Evolutionary conservation across 2,888 invertebrate genomes (phyloP).

Genomic region (Bombyx huttoni): DNA sequence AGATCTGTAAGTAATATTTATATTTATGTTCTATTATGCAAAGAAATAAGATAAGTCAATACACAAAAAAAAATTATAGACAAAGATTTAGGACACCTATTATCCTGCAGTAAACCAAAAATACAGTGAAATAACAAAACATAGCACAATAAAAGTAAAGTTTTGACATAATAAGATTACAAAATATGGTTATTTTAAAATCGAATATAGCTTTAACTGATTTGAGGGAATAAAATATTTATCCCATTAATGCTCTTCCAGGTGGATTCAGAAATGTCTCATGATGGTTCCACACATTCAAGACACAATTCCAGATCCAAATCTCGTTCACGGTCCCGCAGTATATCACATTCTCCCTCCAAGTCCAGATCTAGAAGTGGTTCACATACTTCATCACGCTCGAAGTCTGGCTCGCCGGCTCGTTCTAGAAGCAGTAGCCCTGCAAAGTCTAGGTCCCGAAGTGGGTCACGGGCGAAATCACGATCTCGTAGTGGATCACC

Average conservation of each 20-base stretch:
- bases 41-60: too few species aligned
- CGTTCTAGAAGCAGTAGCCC: not conserved
- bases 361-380: slow-evolving; percentile 12
- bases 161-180: too few species aligned
- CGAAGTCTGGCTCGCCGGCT: slow-evolving; percentile 6
- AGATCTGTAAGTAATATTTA: slow-evolving; percentile 36
- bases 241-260: slow-evolving; percentile 8
- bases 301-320: slow-evolving; percentile 23
- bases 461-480: slow-evolving; percentile 4
- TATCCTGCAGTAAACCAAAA: too few species aligned
- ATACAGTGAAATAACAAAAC: too few species aligned
- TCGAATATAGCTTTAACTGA: too few species aligned
- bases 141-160: not conserved
- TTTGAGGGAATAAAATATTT: too few species aligned
- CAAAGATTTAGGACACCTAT: too few species aligned
- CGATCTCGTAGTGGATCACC: slow-evolving; percentile 14
- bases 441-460: slow-evolving; percentile 4
- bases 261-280: slow-evolving; percentile 47
- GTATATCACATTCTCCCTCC: slow-evolving; percentile 4
- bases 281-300: slow-evolving; percentile 37
- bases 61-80: too few species aligned
- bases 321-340: slow-evolving; percentile 16
- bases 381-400: slow-evolving; percentile 8
- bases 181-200: too few species aligned
- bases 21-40: not conserved